These are phyloP conservation scores for Pentalonia nigronervosa DNA, from an alignment of 1,140 invertebrate genomes.

Conservation along the genomic window DNA sequence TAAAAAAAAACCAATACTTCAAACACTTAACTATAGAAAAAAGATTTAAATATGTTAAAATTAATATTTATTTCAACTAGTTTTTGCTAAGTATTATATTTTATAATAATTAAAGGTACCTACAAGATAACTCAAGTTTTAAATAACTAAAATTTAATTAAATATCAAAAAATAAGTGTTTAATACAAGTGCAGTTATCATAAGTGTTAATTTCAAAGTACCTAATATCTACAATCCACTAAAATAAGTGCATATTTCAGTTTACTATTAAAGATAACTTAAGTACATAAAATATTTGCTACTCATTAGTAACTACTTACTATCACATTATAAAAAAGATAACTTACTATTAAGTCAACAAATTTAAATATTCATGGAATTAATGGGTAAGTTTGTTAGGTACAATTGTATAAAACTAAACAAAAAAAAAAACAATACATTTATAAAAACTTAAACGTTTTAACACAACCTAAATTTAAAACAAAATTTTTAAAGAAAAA, in stretches of 20 bases:
- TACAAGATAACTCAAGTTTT: constrained; percentile 3
- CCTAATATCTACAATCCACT: neutral
- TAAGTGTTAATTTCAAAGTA: neutral
- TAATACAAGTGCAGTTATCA: neutral
- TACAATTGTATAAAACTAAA: neutral
- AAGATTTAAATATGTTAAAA: too few relatives aligned
- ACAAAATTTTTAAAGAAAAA: constrained; percentile 25
- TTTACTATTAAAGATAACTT: neutral
- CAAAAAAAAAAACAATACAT: neutral
- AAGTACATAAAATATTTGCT: neutral
- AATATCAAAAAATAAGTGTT: neutral
- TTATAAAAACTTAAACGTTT: neutral
- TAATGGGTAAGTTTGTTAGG: neutral
- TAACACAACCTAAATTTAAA: neutral
- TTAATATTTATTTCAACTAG: neutral
- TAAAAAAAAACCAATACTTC: neutral
- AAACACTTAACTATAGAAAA: neutral
- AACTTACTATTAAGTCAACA: constrained; percentile 18
- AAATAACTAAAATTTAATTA: neutral
- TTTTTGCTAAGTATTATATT: neutral
- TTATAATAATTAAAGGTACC: neutral
- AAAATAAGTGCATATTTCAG: neutral
- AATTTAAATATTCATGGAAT: neutral
- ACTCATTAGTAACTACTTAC: neutral
- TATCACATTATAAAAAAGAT: neutral